These are phyloP conservation scores for Camponotus vicinus DNA, from an alignment of 1,140 invertebrate species.

Conservation along the genomic window DNA sequence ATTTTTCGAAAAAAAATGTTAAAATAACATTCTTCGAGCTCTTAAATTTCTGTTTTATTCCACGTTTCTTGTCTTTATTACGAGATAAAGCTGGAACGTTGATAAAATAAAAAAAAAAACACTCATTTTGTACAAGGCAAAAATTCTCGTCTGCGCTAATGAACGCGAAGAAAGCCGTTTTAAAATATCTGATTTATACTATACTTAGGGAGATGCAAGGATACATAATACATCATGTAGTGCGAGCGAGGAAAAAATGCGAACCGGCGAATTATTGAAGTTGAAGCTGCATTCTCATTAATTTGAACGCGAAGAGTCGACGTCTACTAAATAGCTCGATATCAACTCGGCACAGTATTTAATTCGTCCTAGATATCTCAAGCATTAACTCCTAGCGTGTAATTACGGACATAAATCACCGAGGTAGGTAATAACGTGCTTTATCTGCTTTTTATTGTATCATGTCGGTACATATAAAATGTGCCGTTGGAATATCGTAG, in stretches of 20 bases:
- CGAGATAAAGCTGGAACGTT: neutral
- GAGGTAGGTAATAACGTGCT: slow-evolving; percentile 12
- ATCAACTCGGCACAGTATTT: slow-evolving; percentile 42
- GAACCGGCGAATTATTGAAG: slow-evolving; percentile 35
- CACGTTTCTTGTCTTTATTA: neutral
- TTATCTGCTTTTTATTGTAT: slow-evolving; percentile 21
- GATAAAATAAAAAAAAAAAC: neutral
- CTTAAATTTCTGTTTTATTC: neutral
- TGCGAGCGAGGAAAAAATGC: neutral
- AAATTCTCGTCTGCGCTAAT: neutral
- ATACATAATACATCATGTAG: slow-evolving; percentile 5
- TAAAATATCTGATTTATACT: slow-evolving; percentile 49
- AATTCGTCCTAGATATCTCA: slow-evolving; percentile 46
- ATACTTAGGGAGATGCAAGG: neutral
- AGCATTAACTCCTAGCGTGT: slow-evolving; percentile 42
- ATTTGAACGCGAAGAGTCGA: slow-evolving; percentile 27
- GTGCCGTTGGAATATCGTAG: neutral
- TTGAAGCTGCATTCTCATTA: slow-evolving; percentile 46
- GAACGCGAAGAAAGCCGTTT: neutral
- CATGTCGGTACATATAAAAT: slow-evolving; percentile 16
- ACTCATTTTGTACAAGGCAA: neutral
- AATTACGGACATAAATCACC: slow-evolving; percentile 39
- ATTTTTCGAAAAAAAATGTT: neutral
- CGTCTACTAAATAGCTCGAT: slow-evolving; percentile 45
- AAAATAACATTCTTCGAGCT: neutral